These are phyloP conservation scores for Dasyprocta punctata DNA, from an alignment of 2,113 vertebrate species.

Conservation along the genomic window DNA sequence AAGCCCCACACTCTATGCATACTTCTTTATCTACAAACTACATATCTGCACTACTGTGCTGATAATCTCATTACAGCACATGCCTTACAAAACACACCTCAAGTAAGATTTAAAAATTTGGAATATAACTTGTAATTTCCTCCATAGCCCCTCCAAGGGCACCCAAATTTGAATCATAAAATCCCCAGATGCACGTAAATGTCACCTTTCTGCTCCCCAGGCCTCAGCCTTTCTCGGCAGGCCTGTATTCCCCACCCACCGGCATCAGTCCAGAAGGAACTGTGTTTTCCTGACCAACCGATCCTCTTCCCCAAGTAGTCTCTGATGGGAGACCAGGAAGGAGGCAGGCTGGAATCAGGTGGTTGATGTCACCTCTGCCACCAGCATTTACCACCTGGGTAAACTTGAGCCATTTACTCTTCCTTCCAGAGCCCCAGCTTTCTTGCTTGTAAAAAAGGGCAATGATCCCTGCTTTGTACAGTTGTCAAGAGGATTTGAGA, in stretches of 20 bases:
- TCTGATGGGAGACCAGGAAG: neutral
- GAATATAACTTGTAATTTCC: neutral
- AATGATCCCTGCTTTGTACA: neutral
- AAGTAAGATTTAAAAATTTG: neutral
- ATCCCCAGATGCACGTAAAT: neutral
- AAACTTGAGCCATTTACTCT: neutral
- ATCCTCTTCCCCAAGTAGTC: neutral
- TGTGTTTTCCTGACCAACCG: neutral
- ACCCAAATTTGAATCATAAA: neutral
- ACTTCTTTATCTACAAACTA: neutral
- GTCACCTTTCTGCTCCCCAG: neutral
- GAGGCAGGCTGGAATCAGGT: neutral
- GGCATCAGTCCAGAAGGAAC: neutral
- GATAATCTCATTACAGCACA: neutral
- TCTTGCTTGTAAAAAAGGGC: neutral
- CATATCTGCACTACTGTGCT: fast-evolving
- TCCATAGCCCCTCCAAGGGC: neutral
- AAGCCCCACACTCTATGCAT: neutral
- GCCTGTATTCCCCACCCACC: neutral
- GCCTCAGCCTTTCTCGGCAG: neutral
- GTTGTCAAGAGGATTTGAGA: neutral
- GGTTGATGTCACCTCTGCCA: no score
- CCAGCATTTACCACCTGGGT: neutral
- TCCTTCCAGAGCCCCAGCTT: no score
- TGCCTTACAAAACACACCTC: neutral